Evolutionary conservation across 2,113 vertebrate species (phyloP), one percentile per base, ranked within the genome.

Genomic region (Heliornis fulica): DNA sequence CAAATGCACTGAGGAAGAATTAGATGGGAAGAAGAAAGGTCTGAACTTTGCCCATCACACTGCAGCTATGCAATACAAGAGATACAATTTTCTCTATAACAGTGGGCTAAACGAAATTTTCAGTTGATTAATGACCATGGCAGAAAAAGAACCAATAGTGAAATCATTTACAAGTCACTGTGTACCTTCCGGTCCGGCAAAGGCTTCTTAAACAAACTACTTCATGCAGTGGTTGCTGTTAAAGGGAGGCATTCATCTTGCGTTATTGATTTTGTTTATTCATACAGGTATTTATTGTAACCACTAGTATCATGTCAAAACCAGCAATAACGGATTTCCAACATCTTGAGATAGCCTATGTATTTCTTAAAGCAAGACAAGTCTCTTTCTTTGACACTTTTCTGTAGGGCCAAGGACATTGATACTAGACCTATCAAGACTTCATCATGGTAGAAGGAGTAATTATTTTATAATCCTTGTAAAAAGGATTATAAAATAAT

Each of bases 181-280:
- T 48, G 29, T 40, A 83, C 23, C n/a, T 78, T 77, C 71, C 71
- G 83, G 25, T 43, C 23, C 0, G 0, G 59, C 13, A 80, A 74
- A 51, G 26, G 64, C 77, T 78, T 94, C 85, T 60, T 68, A 83
- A 96, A 81, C 3, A 3, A 81, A 68, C 51, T 57, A 38, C 60
- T 83, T 43, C 43, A 38, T 32, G 43, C 64, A 53, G 40, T 2
- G 3, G 16, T 22, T 92, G 46, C 38, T 85, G 46, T 36, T 88
- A 77, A 70, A 95, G 51, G 50, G 41, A 83, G 60, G 38, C 60
- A 74, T 92, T 93, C 46, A 22, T 60, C 78, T 83, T 56, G 26
- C 45, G 12, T 59, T 96, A 63, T 64, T 90, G 82, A 96, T 60
- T 93, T 45, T 32, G 31, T 83, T 93, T 90, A 68, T 81, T 94